Evolutionary conservation across 2,113 vertebrate genomes (phyloP).

Genomic region (Ameiurus melas): DNA sequence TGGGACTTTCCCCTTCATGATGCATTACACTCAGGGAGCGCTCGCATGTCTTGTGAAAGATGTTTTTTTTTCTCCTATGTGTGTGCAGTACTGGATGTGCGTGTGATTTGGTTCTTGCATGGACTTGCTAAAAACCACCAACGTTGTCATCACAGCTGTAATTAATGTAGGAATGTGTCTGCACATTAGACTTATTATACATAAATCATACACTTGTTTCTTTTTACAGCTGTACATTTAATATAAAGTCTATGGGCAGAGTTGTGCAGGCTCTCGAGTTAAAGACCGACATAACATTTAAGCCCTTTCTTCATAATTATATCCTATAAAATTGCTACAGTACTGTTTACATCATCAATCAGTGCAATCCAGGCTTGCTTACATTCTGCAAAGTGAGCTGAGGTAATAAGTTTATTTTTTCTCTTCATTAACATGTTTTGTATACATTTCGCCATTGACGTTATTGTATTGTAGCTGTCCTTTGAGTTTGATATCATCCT

Average conservation of each 20-base stretch:
- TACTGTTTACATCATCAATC: neutral
- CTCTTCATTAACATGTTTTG: neutral
- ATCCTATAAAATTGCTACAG: constrained; percentile 1
- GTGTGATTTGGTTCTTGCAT: constrained; percentile 11
- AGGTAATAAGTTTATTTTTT: neutral
- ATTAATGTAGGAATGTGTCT: constrained; percentile 11
- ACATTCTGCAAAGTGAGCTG: neutral
- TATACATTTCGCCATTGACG: neutral
- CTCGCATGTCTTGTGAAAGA: constrained; percentile 4
- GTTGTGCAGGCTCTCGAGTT: neutral
- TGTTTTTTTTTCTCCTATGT: neutral
- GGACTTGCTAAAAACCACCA: neutral
- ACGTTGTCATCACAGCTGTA: constrained; percentile 10
- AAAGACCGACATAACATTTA: neutral
- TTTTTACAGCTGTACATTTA: constrained; percentile 30
- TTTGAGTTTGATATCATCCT: neutral
- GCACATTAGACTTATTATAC: neutral
- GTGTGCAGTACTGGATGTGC: neutral
- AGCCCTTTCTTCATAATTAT: neutral
- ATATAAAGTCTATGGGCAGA: neutral
- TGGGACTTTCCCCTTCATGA: constrained; percentile 49
- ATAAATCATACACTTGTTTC: constrained; percentile 29
- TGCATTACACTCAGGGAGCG: constrained; percentile 34
- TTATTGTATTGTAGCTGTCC: neutral
- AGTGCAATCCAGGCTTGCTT: neutral